A percentile compares a stretch with the other conserved stretches of the same genome.
These are phyloP conservation scores for Drosophila truncata DNA, from an alignment of 1,140 invertebrate genomes.

Conservation along the genomic window DNA sequence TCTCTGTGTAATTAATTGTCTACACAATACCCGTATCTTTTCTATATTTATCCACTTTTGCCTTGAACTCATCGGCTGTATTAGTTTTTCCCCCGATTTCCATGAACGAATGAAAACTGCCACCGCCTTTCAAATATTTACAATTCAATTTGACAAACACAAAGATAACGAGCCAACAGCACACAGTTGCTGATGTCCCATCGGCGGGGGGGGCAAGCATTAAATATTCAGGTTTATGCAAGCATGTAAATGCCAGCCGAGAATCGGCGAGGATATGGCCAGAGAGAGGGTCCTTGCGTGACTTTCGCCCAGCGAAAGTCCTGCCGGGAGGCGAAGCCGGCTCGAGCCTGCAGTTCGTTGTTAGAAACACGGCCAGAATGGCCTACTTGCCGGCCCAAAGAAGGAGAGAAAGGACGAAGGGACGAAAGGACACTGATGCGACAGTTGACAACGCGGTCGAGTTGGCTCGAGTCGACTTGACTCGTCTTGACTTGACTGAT, in stretches of 20 bases:
- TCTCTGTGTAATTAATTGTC: conserved; percentile 15
- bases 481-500: conserved; percentile 66
- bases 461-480: conserved; percentile 59
- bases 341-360: conserved; percentile 22
- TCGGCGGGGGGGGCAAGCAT: conserved; percentile 20
- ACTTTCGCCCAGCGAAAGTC: conserved; percentile 55
- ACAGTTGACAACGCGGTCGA: conserved; percentile 66
- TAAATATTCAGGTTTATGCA: conserved; percentile 79
- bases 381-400: conserved; percentile 64
- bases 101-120: conserved; percentile 15
- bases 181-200: conserved; percentile 33
- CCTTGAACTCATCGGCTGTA: conserved; percentile 28
- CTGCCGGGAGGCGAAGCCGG: conserved; percentile 12
- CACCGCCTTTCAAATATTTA: conserved; percentile 70
- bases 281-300: conserved; percentile 47
- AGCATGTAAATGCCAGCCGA: conserved; percentile 73
- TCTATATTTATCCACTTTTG: conserved; percentile 1
- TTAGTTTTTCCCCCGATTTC: conserved; percentile 9
- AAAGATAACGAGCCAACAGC: conserved; percentile 70
- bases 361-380: conserved; percentile 66
- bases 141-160: conserved; percentile 73
- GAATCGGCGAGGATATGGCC: conserved; percentile 17
- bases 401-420: background rate
- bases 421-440: conserved; percentile 7
- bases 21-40: conserved; percentile 3